Base-by-base conservation (phyloP, 2,888 invertebrate species). In the Ethmia dodecea region DNA sequence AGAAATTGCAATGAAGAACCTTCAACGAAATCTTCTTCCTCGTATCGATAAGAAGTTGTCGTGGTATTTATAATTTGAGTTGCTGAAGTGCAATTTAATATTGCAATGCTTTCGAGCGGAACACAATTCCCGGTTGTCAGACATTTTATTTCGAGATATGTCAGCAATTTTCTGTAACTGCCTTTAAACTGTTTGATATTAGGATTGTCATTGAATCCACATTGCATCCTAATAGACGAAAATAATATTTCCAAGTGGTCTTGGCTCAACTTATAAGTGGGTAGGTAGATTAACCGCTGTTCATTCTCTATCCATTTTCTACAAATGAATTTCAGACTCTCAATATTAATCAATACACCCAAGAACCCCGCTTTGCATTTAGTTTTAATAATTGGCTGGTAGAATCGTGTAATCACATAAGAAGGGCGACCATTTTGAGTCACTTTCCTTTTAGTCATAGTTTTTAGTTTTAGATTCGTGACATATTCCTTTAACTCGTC, bases 191-290 rank as follows among this genome's bases (percentile, higher is more conserved):
- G 48, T 12, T 27, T 18, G 2, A 20, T 35, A 11, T 40, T 49
- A 5, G 44, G 41, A 33, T 48, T 48, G 35, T 48, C 42, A 29
- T 48, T 45, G 18, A 35, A 35, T 1, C 45, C 43, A 0, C 45
- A 40, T 13, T 42, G 40, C 24, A 26, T 31, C n/a, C 47, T 8
- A 1, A 45, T 36, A 10, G 6, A 11, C n/a, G 37, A 28, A 26
- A 43, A 47, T 20, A 36, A 33, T 6, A 43, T 11, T 37, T 45
- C 40, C 5, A 43, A 13, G 15, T 47, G 45, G 13, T 47, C 45
- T 33, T 43, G 43, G 0, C 24, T 29, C 0, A 40, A 11, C 5
- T 39, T 38, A n/a, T 49, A 38, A 6, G 41, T 43, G 28, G 35
- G 14, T 28, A 15, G 16, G 9, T 28, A 9, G 13, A 35, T 2